Conservation (phyloP, 2,888 invertebrate genomes). For the Catocala nupta region DNA sequence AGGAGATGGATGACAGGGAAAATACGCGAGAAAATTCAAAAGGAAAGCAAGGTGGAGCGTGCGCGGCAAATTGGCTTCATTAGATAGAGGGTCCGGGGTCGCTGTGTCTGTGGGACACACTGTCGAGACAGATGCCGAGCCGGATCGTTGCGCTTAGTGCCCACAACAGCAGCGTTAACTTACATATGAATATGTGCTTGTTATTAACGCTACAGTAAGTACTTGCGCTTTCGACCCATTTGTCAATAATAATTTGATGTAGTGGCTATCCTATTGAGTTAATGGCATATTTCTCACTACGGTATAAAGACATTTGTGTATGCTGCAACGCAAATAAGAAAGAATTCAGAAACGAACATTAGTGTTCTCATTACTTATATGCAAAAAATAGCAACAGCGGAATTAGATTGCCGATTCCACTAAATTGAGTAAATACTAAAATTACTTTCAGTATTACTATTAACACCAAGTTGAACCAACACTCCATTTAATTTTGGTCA, state of each 20-base stretch:
- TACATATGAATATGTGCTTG: background rate
- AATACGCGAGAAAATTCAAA: constrained; percentile 84
- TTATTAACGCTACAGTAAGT: background rate
- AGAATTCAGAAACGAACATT: no score
- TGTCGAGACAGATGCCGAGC: constrained; percentile 46
- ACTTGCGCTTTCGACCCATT: no score
- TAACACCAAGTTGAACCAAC: constrained; percentile 1
- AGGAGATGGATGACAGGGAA: constrained; percentile 84
- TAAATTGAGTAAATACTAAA: background rate
- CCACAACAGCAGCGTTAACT: background rate
- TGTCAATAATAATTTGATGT: no score
- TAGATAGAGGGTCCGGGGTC: constrained; percentile 75
- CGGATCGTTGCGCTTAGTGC: constrained; percentile 14
- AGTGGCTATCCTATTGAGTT: no score
- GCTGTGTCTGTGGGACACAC: constrained; percentile 64
- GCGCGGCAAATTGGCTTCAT: constrained; percentile 85
- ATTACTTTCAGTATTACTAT: background rate
- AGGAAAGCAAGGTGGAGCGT: constrained; percentile 81
- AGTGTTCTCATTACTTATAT: no score
- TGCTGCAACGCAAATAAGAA: no score
- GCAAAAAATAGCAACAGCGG: no score
- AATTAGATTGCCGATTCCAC: no score
- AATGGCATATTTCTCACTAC: no score
- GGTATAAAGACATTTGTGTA: no score
- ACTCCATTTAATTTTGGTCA: background rate